These are phyloP conservation scores for Himalopsyche phryganea DNA, from an alignment of 1,140 invertebrate species.

Conservation along the genomic window DNA sequence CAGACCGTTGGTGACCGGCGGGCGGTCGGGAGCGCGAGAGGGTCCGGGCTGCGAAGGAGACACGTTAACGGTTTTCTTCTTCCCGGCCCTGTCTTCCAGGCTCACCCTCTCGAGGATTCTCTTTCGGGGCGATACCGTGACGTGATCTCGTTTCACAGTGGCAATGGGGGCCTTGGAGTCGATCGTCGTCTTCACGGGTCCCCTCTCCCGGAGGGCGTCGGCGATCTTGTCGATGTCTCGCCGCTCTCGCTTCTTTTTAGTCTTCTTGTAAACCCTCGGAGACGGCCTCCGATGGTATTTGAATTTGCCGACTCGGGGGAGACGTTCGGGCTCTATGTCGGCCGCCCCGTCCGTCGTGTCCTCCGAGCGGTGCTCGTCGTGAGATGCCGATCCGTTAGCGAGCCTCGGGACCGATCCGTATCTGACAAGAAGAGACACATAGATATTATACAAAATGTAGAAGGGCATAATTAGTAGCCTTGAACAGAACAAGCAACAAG, in stretches of 20 bases:
- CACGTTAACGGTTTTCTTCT: constrained; percentile 48
- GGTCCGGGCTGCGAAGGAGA: constrained; percentile 37
- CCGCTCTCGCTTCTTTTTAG: constrained; percentile 40
- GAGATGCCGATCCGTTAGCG: constrained; percentile 40
- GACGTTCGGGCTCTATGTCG: constrained; percentile 40
- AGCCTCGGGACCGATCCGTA: constrained; percentile 9
- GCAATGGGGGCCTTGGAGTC: constrained; percentile 44
- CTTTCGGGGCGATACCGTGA: constrained; percentile 67
- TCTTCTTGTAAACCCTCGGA: constrained; percentile 51
- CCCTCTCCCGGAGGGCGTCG: constrained; percentile 49
- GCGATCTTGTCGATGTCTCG: constrained; percentile 45
- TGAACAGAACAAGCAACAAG: too few relatives aligned
- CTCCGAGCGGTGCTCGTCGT: constrained; percentile 34
- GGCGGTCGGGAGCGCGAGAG: constrained; percentile 23
- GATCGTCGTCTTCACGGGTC: constrained; percentile 43
- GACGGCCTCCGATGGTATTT: constrained; percentile 50
- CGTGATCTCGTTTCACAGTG: constrained; percentile 47
- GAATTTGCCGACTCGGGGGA: constrained; percentile 45
- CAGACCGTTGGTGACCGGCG: constrained; percentile 38
- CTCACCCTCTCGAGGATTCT: constrained; percentile 70
- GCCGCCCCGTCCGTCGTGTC: constrained; percentile 42
- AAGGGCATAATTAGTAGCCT: too few relatives aligned
- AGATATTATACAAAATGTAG: too few relatives aligned
- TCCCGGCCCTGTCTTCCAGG: constrained; percentile 58
- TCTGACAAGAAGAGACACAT: background rate